These are phyloP conservation scores for Acrocyrtus sp. DNA, from an alignment of 2,888 invertebrate genomes.

Conservation along the genomic window DNA sequence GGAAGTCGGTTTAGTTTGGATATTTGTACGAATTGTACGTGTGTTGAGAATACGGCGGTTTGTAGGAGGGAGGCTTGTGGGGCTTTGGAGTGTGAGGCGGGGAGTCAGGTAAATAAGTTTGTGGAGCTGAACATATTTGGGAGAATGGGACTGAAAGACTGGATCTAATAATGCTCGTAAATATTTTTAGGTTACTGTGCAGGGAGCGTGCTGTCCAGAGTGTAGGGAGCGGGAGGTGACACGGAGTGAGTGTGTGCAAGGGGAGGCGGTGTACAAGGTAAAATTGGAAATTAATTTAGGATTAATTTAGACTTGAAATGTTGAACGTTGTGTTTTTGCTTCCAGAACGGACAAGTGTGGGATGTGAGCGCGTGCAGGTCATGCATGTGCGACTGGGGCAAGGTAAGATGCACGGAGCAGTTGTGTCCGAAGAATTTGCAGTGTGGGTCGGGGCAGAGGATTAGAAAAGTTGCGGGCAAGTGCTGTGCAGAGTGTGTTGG, in stretches of 20 bases:
- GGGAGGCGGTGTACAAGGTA: no score
- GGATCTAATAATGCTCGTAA: no score
- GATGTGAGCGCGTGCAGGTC: conserved; percentile 83
- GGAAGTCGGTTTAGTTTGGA: conserved; percentile 72
- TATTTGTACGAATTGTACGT: conserved; percentile 84
- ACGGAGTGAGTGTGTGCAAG: no score
- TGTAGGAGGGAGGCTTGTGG: conserved; percentile 87
- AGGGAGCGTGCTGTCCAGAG: conserved; percentile 63
- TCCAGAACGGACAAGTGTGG: conserved; percentile 86
- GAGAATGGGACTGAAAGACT: no score
- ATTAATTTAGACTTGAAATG: no score
- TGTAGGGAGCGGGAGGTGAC: conserved; percentile 62
- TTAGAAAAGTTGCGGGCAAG: conserved; percentile 80
- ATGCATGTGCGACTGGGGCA: conserved; percentile 87
- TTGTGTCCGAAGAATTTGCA: conserved; percentile 76
- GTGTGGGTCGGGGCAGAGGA: conserved; percentile 81
- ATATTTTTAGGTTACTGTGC: conserved; percentile 61
- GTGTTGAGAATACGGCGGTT: conserved; percentile 81
- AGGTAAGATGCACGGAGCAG: conserved; percentile 85
- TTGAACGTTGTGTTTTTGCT: no score
- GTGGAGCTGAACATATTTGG: no score
- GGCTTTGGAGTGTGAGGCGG: conserved; percentile 85
- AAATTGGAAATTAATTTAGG: no score
- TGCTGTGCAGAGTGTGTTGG: conserved; percentile 92
- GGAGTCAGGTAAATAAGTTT: conserved; percentile 71